Conservation (phyloP, 2,888 invertebrate genomes). For the Ischnura elegans region DNA sequence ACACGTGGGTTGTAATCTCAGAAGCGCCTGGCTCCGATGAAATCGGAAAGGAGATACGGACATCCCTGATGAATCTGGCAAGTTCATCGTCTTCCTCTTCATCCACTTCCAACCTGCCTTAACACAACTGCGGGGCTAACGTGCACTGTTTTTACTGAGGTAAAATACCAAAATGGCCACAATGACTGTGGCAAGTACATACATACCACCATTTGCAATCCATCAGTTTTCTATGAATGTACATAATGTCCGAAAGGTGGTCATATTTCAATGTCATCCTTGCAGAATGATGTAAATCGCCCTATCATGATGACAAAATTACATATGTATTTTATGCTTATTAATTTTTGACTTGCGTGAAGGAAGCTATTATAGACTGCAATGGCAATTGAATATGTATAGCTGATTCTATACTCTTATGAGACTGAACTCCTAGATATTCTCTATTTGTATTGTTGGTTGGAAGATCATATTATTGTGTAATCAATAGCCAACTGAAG, state of each 20-base stretch:
- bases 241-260: background rate
- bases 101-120: constrained; percentile 62
- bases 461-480: background rate
- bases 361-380: background rate
- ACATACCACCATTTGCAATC: background rate
- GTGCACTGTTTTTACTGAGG: background rate
- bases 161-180: background rate
- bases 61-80: constrained; percentile 75
- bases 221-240: background rate
- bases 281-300: background rate
- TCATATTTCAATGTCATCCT: background rate
- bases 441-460: background rate
- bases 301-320: background rate
- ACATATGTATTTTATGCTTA: background rate
- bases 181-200: constrained; percentile 5
- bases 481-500: background rate
- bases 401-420: background rate
- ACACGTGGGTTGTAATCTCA: constrained; percentile 82
- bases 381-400: background rate
- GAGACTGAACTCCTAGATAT: background rate
- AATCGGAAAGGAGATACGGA: constrained; percentile 80
- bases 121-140: background rate
- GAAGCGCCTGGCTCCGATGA: constrained; percentile 82
- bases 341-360: background rate
- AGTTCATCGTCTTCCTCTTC: constrained; percentile 38